Conservation (phyloP, 2,113 vertebrate species). For the Triplophysa tibetana region DNA sequence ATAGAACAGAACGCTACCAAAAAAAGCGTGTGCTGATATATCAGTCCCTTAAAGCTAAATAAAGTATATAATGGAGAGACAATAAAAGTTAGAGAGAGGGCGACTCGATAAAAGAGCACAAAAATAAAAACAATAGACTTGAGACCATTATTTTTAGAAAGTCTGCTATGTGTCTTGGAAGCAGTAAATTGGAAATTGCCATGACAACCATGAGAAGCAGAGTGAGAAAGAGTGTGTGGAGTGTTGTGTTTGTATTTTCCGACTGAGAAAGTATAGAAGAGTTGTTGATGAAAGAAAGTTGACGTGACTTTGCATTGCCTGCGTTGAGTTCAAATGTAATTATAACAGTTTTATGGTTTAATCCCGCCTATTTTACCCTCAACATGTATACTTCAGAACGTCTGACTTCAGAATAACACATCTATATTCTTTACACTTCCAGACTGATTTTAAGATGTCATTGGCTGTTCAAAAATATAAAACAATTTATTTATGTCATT, state of each 20-base stretch:
- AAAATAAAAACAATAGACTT: constrained; percentile 26
- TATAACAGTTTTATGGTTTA: not conserved
- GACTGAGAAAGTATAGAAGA: constrained; percentile 41
- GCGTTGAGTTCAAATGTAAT: not conserved
- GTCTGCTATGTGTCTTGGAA: constrained; percentile 73
- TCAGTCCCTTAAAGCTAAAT: constrained; percentile 1
- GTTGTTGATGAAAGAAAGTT: constrained; percentile 6
- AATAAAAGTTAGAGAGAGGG: not conserved
- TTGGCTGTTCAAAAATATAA: not conserved
- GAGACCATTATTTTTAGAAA: constrained; percentile 75
- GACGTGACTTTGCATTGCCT: not conserved
- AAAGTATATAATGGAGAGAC: constrained; percentile 19
- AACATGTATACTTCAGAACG: not conserved
- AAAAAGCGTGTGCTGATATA: constrained; percentile 18
- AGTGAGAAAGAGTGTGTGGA: constrained; percentile 44
- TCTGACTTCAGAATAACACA: not conserved
- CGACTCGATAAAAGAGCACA: constrained; percentile 54
- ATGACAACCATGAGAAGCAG: constrained; percentile 70
- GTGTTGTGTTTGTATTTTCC: constrained; percentile 56
- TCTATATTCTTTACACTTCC: not conserved
- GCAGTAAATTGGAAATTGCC: constrained; percentile 67
- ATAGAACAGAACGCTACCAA: not conserved
- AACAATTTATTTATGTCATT: too few species aligned
- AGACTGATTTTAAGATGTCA: not conserved
- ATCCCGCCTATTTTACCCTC: too few species aligned